phyloP scores from a whole-genome alignment of 2,797 vertebrate genomes.

The Trichosurus vulpecula region DNA sequence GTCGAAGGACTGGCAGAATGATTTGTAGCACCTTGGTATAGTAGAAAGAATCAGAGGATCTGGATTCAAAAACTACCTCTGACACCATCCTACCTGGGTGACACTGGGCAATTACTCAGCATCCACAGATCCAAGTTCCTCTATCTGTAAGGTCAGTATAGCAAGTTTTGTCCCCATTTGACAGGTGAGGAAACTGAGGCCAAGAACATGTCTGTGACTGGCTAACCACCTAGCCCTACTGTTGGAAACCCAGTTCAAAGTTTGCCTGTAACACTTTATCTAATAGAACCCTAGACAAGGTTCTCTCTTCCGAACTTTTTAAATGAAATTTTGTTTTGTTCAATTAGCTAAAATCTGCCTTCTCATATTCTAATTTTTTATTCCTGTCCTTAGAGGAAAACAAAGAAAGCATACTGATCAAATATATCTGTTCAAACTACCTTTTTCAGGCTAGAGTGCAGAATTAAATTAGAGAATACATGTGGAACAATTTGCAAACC shows the following conservation, averaged over 20 bases:
- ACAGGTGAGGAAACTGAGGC: not conserved
- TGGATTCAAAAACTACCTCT: not conserved
- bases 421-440: not conserved
- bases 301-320: not conserved
- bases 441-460: not conserved
- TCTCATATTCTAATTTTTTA: not conserved
- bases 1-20: not conserved
- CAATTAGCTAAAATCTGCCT: not conserved
- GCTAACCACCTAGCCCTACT: not conserved
- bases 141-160: not conserved
- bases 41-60: not conserved
- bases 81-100: not conserved
- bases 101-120: not conserved
- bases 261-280: not conserved
- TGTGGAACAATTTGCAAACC: not conserved
- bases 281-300: not conserved
- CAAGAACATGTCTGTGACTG: not conserved
- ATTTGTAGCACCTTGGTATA: not conserved
- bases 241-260: not conserved
- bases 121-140: not conserved
- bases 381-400: not conserved
- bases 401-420: not conserved
- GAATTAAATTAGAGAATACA: not conserved
- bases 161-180: not conserved
- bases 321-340: not conserved